Conservation (phyloP, 2,888 invertebrate species). For the Pinctada fucata region DNA sequence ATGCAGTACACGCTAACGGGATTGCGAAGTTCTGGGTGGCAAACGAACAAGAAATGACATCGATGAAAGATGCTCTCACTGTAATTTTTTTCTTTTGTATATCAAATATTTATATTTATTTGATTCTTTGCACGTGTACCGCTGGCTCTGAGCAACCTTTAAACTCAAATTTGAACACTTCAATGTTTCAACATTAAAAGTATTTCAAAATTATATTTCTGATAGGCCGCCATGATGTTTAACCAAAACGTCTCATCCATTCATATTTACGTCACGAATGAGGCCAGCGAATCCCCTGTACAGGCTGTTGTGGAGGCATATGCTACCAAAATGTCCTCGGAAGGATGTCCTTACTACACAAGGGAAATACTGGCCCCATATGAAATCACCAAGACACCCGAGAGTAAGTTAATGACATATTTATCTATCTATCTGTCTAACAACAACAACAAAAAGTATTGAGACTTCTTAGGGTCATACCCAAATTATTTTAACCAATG, state of each 20-base stretch:
- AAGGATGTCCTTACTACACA: constrained; percentile 48
- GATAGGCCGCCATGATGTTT: constrained; percentile 55
- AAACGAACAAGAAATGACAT: constrained; percentile 59
- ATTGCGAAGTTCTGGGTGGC: constrained; percentile 61
- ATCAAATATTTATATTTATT: too few species aligned
- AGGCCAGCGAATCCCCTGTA: constrained; percentile 44
- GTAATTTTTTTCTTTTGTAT: background rate
- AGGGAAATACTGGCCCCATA: constrained; percentile 51
- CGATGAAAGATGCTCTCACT: constrained; percentile 48
- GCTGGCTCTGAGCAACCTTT: too few species aligned
- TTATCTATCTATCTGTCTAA: too few species aligned
- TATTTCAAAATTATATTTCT: background rate
- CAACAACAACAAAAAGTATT: too few species aligned
- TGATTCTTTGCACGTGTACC: too few species aligned
- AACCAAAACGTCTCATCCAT: constrained; percentile 52
- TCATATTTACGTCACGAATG: constrained; percentile 46
- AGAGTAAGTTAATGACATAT: constrained; percentile 30
- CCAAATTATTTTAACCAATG: too few species aligned
- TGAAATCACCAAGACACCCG: constrained; percentile 36
- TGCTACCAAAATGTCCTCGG: constrained; percentile 45
- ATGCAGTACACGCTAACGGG: constrained; percentile 58
- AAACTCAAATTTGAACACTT: too few species aligned
- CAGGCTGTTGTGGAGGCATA: constrained; percentile 43
- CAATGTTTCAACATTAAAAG: too few species aligned
- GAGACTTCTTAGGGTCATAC: too few species aligned